Evolutionary conservation across 1,140 invertebrate species (phyloP), one percentile per base, ranked within the genome.

Genomic region (Apis dorsata): DNA sequence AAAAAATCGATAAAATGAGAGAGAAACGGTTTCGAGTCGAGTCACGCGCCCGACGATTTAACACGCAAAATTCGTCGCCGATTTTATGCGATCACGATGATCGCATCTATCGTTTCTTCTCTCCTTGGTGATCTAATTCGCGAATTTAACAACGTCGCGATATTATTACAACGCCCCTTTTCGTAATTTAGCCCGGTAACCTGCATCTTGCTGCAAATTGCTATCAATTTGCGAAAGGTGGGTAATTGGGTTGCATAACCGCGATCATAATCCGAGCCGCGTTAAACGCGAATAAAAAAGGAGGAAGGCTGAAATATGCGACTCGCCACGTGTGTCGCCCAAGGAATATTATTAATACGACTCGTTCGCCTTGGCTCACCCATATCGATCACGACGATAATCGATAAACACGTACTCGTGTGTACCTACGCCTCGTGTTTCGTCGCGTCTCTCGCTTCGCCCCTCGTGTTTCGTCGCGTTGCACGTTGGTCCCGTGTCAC

Each of bases 361-460:
- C 90, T 89, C 75, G 92, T 85, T 93, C 85, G 87, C 93, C 92
- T 93, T 93, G 93, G 90, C 87, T 91, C 81, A 86, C 89, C 89
- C 89, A 90, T 92, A 92, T 92, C 91, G 90, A 93, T 92, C 89
- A 85, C 87, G 59, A 72, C 82, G 90, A 90, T 90, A 91, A 90
- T 91, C 89, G 89, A 91, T 91, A 91, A 92, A 92, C 85, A 86
- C 85, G 83, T 87, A 89, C 84, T 49, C 76, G 8, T 28, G 19
- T 76, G 57, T 28, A 81, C 71, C 87, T 86, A 88, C 73, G 79
- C 75, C 53, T 68, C 15, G 72, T 49, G 69, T 24, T 13, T 59
- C 57, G 53, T 21, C 75, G 24, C 66, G 63, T 66, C 62, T 62
- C n/a, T 62, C 28, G 28, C 28, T 34, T 60, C 59, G 59, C 9